Evolutionary conservation across 2,797 vertebrate species (phyloP), one percentile per base, ranked within the genome.

Genomic region (Luscinia megarhynchos): DNA sequence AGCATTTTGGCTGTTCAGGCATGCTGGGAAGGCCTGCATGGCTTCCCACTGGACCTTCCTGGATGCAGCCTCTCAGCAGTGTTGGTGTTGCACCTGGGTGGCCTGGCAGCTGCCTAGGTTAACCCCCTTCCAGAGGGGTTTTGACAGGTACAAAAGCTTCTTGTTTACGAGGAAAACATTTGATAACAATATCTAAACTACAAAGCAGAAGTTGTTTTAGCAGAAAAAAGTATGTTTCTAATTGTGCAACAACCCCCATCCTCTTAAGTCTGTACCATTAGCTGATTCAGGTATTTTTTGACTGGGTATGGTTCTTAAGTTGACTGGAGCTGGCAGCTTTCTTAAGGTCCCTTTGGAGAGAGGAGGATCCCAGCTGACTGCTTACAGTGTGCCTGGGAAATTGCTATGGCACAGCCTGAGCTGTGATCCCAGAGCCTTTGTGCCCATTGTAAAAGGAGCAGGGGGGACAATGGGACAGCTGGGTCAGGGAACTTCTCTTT

Each of bases 121-220:
- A 87, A 2, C 34, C 38, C 21, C 27, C 7, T 45, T 30, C 51
- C 3, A 0, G 26, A 20, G 11, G 10, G 51, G 2, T 59, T 87
- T 57, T 46, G 48, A 43, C 27, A 77, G 86, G 48, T 91, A 80
- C 72, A 92, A 72, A 94, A 85, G 50, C 61, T 84, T 24, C 55
- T 89, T 89, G 84, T 94, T 90, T 90, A 70, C 63, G 57, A 89
- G 74, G 41, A 80, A 89, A 67, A 32, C 4, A 21, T 89, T 55
- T 74, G 77, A 53, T 90, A 74, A 57, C 26, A 50, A 10, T n/a
- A 58, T 36, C 80, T 63, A 43, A 76, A 82, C 46, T 87, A 50
- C 87, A 93, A 87, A 93, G 55, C 63, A 77, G 54, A 70, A 55
- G 36, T 62, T 72, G 51, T 45, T 84, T 43, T 18, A 75, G 43